phyloP scores from a whole-genome alignment of 1,140 invertebrate species.

The Elysia chlorotica region DNA sequence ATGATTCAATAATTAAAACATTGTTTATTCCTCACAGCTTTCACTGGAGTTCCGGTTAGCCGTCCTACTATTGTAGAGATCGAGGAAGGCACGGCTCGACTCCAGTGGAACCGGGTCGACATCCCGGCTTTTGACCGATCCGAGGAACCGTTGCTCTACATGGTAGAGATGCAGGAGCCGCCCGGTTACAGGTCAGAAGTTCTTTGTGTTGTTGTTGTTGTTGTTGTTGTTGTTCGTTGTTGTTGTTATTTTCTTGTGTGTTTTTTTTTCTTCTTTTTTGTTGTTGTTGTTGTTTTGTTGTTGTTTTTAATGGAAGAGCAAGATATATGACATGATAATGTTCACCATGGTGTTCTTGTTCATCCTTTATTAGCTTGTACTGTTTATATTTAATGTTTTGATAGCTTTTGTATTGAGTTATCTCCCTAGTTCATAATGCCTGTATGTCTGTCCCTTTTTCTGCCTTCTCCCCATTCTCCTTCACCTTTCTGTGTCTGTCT shows the following conservation, averaged over 20 bases:
- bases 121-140: slow-evolving; percentile 39
- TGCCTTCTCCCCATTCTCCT: too few species aligned
- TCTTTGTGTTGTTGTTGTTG: not conserved
- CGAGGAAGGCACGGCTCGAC: slow-evolving; percentile 38
- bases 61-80: slow-evolving; percentile 49
- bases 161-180: slow-evolving; percentile 48
- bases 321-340: too few species aligned
- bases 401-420: too few species aligned
- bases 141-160: slow-evolving; percentile 47
- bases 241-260: slow-evolving; percentile 7
- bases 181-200: slow-evolving; percentile 25
- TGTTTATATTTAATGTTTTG: too few species aligned
- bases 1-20: too few species aligned
- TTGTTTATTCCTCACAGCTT: slow-evolving; percentile 30
- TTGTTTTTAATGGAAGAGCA: too few species aligned
- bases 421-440: too few species aligned
- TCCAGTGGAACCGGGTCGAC: slow-evolving; percentile 49
- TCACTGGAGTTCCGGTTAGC: slow-evolving; percentile 48
- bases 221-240: slow-evolving; percentile 2
- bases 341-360: too few species aligned
- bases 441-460: too few species aligned
- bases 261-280: slow-evolving; percentile 31
- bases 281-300: too few species aligned
- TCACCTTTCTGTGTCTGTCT: too few species aligned
- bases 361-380: too few species aligned